These are phyloP conservation scores for Linnaemya vulpina DNA, from an alignment of 2,888 invertebrate genomes.

Conservation along the genomic window DNA sequence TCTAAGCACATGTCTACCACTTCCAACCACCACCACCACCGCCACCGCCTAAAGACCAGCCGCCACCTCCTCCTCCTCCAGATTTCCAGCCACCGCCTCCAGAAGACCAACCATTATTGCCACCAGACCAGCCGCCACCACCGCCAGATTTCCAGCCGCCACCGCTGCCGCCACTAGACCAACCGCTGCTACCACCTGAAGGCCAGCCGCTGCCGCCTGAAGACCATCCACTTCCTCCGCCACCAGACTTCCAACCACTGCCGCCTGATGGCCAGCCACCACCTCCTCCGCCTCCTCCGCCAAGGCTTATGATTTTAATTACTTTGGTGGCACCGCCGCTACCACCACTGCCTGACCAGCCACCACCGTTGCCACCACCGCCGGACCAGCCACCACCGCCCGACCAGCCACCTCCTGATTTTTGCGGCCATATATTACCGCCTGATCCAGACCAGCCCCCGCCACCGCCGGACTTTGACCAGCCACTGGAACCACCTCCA, in stretches of 20 bases:
- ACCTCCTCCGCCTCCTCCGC: conserved; percentile 62
- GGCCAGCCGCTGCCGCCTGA: conserved; percentile 72
- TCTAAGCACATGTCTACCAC: conserved; percentile 51
- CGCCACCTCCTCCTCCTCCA: conserved; percentile 57
- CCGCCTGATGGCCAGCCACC: conserved; percentile 76
- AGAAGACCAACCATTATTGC: conserved; percentile 61
- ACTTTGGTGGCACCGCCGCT: conserved; percentile 61
- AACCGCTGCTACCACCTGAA: conserved; percentile 70
- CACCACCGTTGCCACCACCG: conserved; percentile 66
- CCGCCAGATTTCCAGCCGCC: conserved; percentile 72
- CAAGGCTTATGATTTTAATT: conserved; percentile 60
- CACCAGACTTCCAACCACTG: conserved; percentile 74
- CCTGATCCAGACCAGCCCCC: conserved; percentile 71
- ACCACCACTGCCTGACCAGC: conserved; percentile 72
- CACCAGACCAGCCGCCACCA: conserved; percentile 72
- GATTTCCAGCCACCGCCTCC: conserved; percentile 69
- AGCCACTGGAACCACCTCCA: conserved; percentile 69
- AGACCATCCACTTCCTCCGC: conserved; percentile 75
- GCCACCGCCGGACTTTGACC: conserved; percentile 74
- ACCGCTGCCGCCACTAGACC: conserved; percentile 69
- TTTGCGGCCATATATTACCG: conserved; percentile 67
- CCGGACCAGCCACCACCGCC: conserved; percentile 73
- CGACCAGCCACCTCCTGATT: conserved; percentile 72
- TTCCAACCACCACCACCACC: conserved; percentile 73
- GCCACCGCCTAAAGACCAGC: conserved; percentile 53